Evolutionary conservation across 2,888 invertebrate species (phyloP), one percentile per base, ranked within the genome.

Genomic region (Chrysina gloriosa): DNA sequence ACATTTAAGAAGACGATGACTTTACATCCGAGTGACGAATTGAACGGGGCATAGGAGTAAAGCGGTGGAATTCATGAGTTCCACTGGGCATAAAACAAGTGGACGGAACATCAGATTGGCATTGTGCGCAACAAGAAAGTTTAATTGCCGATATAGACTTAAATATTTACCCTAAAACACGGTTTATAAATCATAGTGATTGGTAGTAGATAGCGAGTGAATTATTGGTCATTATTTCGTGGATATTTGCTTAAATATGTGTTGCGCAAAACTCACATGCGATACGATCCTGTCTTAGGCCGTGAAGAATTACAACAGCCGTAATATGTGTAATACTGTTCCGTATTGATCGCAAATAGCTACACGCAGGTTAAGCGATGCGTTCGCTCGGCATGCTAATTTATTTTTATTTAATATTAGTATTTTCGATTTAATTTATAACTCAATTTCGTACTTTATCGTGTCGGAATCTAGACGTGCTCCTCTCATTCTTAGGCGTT

Each of bases 241-340:
- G 67, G 69, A 70, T 73, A 73, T 71, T 71, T 73, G 69, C 70
- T 70, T 71, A 70, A 72, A 70, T 66, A 73, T 58, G 73, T 70
- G 69, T 66, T 70, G 69, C 64, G 61, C 63, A 48, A 56, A 70
- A 68, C 67, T 61, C 71, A 61, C 52, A 61, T 61, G 39, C 58
- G 39, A 52, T 52, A 52, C 31, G 16, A 31, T 52, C 52, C 52
- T 31, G 52, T 52, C 52, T 52, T 34, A 31, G 65, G 65, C 65
- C 69, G 64, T 70, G 71, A 73, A 73, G 70, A 73, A 73, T 73
- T 69, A 67, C 70, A 50, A 58, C 54, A 47, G 56, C 48, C 52
- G 31, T 42, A 68, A 71, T 71, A 71, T 72, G 65, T 69, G 68
- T 71, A 68, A 69, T 66, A 71, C 63, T 69, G 50, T 66, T n/a